These are phyloP conservation scores for Calidris pygmaea DNA, from an alignment of 2,113 vertebrate species.

Conservation along the genomic window DNA sequence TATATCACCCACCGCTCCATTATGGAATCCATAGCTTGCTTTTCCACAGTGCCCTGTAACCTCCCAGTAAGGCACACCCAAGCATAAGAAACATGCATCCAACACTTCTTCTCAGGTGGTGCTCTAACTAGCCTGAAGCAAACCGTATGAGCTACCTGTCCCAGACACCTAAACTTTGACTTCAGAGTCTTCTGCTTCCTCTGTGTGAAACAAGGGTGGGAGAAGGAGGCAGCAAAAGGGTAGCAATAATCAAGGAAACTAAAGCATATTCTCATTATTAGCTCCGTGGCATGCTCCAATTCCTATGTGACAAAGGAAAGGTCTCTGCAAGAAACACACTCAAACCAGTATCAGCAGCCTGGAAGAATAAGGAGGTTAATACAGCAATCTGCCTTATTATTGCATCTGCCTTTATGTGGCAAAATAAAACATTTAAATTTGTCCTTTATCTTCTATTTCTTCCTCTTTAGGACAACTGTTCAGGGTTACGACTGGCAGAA, in stretches of 20 bases:
- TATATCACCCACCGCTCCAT: background rate
- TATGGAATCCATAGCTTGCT: background rate
- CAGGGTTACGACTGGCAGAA: background rate
- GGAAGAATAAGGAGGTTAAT: background rate
- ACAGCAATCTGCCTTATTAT: background rate
- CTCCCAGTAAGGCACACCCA: background rate
- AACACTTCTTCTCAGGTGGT: background rate
- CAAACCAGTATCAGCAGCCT: background rate
- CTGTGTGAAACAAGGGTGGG: background rate
- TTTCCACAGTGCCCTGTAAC: background rate
- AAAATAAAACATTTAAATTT: background rate
- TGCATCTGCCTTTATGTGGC: background rate
- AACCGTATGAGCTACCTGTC: background rate
- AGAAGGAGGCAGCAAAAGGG: background rate
- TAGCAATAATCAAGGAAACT: background rate
- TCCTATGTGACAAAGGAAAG: background rate
- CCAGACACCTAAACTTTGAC: background rate
- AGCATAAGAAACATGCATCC: rapidly evolving
- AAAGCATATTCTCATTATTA: background rate
- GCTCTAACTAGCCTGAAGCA: background rate
- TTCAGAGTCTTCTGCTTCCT: background rate
- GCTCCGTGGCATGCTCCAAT: rapidly evolving
- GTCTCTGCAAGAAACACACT: background rate
- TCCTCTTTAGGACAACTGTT: background rate
- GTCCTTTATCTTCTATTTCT: background rate